Conservation (phyloP, 2,888 invertebrate genomes). For the Iphiclides podalirius region DNA sequence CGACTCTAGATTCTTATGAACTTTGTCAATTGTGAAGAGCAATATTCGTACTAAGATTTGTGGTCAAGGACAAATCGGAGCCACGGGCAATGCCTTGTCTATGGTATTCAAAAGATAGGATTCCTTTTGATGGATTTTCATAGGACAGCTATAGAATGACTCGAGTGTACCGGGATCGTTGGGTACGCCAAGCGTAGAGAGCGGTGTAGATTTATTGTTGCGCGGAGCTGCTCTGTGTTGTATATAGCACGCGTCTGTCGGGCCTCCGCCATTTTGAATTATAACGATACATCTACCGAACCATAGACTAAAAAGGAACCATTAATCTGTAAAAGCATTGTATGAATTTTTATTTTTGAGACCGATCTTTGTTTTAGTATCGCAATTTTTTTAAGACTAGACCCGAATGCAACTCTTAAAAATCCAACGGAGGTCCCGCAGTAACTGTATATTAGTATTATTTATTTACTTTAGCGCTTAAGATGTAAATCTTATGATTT, state of each 20-base stretch:
- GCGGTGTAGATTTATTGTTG: conserved; percentile 23
- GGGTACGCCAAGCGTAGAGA: conserved; percentile 29
- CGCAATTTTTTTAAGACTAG: not conserved
- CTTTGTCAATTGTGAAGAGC: conserved; percentile 14
- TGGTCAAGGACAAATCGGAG: no score
- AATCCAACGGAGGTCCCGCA: conserved; percentile 30
- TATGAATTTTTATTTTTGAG: not conserved
- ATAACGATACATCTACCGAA: not conserved
- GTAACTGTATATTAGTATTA: conserved; percentile 73
- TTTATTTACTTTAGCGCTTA: conserved; percentile 75
- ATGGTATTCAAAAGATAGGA: not conserved
- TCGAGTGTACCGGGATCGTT: not conserved
- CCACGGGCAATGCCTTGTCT: not conserved
- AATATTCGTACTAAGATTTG: not conserved
- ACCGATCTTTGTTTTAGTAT: not conserved
- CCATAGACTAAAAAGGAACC: not conserved
- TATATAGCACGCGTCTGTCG: conserved; percentile 43
- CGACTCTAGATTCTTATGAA: no score
- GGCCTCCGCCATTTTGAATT: conserved; percentile 19
- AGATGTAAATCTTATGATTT: conserved; percentile 62
- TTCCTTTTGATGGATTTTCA: not conserved
- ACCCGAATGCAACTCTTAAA: not conserved
- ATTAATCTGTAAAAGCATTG: no score
- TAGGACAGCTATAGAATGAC: conserved; percentile 6
- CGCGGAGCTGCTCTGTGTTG: conserved; percentile 42